Percentiles rank a stretch among this genome's conserved stretches.
These are phyloP conservation scores for Malachius bipustulatus DNA, from an alignment of 2,888 invertebrate species.

Conservation along the genomic window DNA sequence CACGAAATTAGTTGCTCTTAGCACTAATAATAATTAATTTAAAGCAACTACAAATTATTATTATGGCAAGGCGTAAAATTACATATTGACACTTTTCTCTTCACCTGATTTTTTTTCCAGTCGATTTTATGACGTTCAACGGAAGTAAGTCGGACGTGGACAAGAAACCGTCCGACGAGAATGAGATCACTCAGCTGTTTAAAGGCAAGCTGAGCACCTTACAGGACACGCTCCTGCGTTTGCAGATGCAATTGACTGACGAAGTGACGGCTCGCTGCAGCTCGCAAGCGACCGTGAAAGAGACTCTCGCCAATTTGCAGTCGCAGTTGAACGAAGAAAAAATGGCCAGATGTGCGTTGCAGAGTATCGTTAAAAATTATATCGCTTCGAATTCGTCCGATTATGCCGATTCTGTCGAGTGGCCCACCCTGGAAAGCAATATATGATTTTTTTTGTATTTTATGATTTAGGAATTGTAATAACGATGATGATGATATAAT, in stretches of 20 bases:
- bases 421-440: constrained; percentile 28
- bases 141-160: constrained; percentile 24
- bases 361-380: constrained; percentile 27
- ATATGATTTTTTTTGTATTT: too few relatives aligned
- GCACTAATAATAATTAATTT: too few relatives aligned
- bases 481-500: too few relatives aligned
- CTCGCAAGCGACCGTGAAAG: constrained; percentile 28
- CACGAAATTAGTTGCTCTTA: too few relatives aligned
- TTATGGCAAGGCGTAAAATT: too few relatives aligned
- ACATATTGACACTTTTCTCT: too few relatives aligned
- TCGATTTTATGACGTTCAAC: constrained; percentile 22
- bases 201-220: constrained; percentile 30
- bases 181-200: constrained; percentile 21
- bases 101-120: too few relatives aligned
- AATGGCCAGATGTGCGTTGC: constrained; percentile 31
- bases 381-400: constrained; percentile 29
- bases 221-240: constrained; percentile 31
- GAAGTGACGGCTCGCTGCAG: constrained; percentile 32
- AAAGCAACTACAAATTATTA: too few relatives aligned
- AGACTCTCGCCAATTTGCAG: constrained; percentile 26
- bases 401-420: constrained; percentile 29
- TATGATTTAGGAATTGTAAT: too few relatives aligned
- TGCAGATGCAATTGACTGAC: constrained; percentile 32
- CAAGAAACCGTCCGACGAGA: constrained; percentile 24
- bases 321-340: constrained; percentile 33